phyloP scores from a whole-genome alignment of 2,797 vertebrate genomes.

The Tenualosa ilisha region DNA sequence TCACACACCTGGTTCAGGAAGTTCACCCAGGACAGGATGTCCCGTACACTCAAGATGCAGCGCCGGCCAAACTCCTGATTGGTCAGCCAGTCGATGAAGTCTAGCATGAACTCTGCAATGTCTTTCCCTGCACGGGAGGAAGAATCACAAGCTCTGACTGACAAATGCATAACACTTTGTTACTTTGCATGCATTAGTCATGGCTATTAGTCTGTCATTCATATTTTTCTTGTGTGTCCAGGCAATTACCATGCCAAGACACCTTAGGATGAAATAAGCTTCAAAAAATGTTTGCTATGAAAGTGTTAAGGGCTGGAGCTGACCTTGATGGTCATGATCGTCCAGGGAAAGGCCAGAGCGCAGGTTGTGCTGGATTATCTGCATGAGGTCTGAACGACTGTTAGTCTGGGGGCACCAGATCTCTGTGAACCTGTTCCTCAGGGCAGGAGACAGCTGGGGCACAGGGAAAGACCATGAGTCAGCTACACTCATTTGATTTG shows the following conservation, averaged over 20 bases:
- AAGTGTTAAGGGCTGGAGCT: background rate
- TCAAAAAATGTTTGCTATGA: background rate
- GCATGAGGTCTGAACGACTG: constrained; percentile 81
- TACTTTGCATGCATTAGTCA: too few relatives aligned
- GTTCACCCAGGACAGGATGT: constrained; percentile 91
- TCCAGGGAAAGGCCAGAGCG: constrained; percentile 77
- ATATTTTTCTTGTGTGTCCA: background rate
- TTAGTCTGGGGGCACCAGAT: constrained; percentile 96
- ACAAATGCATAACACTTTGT: background rate
- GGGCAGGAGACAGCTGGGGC: constrained; percentile 89
- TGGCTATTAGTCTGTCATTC: background rate
- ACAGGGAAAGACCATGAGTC: background rate
- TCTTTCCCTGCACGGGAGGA: constrained; percentile 73
- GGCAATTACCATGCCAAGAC: too few relatives aligned
- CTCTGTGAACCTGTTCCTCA: constrained; percentile 97
- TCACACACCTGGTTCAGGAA: constrained; percentile 87
- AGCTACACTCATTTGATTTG: background rate
- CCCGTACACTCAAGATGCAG: constrained; percentile 90
- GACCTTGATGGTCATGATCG: constrained; percentile 70
- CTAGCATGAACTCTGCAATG: constrained; percentile 88
- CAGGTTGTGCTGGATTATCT: constrained; percentile 90
- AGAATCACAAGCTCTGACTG: background rate
- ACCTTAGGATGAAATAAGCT: background rate
- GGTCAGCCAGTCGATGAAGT: constrained; percentile 92
- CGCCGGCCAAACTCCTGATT: constrained; percentile 88